Base-by-base conservation (phyloP, 2,797 vertebrate species). In the Enteromius treurensis region DNA sequence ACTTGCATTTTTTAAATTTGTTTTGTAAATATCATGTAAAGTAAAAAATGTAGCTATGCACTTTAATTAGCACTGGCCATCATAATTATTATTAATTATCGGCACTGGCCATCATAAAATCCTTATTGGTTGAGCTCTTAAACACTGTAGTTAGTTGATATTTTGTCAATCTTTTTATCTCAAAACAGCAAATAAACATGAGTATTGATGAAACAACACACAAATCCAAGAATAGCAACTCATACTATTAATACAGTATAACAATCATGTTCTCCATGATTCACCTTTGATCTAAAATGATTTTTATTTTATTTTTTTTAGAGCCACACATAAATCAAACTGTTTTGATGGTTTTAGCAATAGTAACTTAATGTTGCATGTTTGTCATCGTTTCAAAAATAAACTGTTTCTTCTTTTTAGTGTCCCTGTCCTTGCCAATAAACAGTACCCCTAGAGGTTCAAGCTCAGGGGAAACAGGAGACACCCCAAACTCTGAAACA, bases 401-500 rank as follows among this genome's bases (percentile, higher is more conserved):
- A 45, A n/a, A 40, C 15, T 64, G 23, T 45, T 32, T 13, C 1
- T 75, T 58, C 4, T 7, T 29, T 80, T 42, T 88, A 98, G 97
- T 91, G 65, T 92, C 92, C 1, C 64, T 91, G 80, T 87, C 89
- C 29, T 85, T 87, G 32, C 79, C 92, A 82, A 92, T 83, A 1
- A 92, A 90, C 79, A 90, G 79, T 76, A 86, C 91, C 53, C 77
- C 80, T 0, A 86, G 68, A 71, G 89, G 81, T n/a, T 90, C 87
- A 0, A 88, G 71, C 85, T 90, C 65, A 11, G 93, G 90, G 80
- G 93, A 94, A 77, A 67, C 64, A 4, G 88, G 75, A 1, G 74
- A 89, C 77, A 90, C 89, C 0, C 87, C 83, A 0, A 87, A 71
- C 81, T 90, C 91, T 34, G 93, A 88, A 90, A 90, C 93, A 75